Evolutionary conservation across 2,113 vertebrate genomes (phyloP).

Genomic region (Callithrix jacchus): DNA sequence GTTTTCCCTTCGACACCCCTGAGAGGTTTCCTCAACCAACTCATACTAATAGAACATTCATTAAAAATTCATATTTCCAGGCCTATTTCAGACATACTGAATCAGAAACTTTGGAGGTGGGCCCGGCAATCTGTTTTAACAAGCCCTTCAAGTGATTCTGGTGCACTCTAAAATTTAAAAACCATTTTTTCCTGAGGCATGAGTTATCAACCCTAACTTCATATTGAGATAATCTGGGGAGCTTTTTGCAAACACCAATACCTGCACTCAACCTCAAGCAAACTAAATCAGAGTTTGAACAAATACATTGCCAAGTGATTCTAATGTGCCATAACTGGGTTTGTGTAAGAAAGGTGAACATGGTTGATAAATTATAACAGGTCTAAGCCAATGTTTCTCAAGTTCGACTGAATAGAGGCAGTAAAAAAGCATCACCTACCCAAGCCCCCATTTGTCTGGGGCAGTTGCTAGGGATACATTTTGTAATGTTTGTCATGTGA

Average conservation of each 20-base stretch:
- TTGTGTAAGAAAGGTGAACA: background rate
- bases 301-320: background rate
- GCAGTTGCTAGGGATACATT: background rate
- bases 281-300: background rate
- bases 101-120: background rate
- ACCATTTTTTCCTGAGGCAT: background rate
- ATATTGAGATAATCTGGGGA: background rate
- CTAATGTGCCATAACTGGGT: background rate
- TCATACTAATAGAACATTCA: background rate
- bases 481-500: background rate
- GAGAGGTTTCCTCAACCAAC: background rate
- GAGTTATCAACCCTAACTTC: background rate
- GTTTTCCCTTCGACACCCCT: background rate
- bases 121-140: background rate
- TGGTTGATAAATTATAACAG: background rate
- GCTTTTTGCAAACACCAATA: background rate
- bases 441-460: background rate
- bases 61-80: background rate
- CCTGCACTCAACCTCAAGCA: background rate
- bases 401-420: background rate
- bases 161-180: background rate
- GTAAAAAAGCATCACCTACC: background rate
- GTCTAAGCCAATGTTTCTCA: background rate
- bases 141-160: background rate
- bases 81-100: background rate